A percentile compares a stretch with the other conserved stretches of the same genome.
phyloP scores from a whole-genome alignment of 2,113 vertebrate species.

The Peromyscus maniculatus region DNA sequence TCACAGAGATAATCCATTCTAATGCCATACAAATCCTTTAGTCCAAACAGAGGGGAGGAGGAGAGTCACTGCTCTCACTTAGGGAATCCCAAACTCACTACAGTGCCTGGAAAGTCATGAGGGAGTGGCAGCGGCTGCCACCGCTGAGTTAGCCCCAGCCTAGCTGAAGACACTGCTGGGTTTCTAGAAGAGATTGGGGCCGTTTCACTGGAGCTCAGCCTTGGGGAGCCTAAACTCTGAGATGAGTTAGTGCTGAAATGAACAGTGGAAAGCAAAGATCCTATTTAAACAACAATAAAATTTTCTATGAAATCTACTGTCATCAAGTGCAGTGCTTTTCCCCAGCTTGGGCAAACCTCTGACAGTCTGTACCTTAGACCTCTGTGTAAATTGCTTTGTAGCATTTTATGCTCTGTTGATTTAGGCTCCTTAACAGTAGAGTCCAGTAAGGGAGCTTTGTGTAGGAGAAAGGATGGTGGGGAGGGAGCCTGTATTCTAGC shows the following conservation, averaged over 20 bases:
- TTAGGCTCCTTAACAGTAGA: not conserved
- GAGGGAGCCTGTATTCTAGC: not conserved
- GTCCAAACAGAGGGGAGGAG: not conserved
- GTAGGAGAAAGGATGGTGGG: not conserved
- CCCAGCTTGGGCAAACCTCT: not conserved
- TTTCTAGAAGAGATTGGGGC: not conserved
- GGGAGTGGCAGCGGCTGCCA: not conserved
- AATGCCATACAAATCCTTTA: not conserved
- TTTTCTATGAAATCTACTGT: not conserved
- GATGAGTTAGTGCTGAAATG: not conserved
- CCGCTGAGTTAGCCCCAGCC: not conserved
- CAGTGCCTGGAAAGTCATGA: not conserved
- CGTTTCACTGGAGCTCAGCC: not conserved
- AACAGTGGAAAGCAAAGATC: constrained; percentile 23
- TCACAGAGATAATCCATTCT: not conserved
- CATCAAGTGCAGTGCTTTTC: not conserved
- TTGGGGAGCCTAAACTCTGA: not conserved
- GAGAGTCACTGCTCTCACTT: not conserved
- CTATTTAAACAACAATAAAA: not conserved
- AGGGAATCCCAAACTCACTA: not conserved
- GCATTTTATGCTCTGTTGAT: not conserved
- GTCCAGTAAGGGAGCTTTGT: not conserved
- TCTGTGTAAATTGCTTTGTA: constrained; percentile 39
- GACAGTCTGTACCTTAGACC: constrained; percentile 25
- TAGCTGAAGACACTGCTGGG: not conserved